Evolutionary conservation across 2,888 invertebrate genomes (phyloP), one percentile per base, ranked within the genome.

Genomic region (Andrena camellia): DNA sequence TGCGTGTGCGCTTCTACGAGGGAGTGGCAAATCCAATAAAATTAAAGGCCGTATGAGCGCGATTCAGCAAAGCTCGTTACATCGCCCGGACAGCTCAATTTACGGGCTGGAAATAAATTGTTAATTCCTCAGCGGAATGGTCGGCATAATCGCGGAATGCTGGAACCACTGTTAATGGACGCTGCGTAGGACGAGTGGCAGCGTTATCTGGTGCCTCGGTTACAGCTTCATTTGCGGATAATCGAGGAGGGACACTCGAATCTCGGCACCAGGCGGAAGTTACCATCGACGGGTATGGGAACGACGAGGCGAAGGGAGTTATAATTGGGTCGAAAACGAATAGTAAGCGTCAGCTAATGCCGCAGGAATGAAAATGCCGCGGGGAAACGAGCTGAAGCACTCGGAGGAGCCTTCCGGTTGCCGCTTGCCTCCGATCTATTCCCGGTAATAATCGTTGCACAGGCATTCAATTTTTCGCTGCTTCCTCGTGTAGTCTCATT

Each of bases 311-410:
- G 71, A 74, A 68, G 48, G 77, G 64, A 60, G 64, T 72, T 67
- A 75, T 81, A 86, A 86, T 84, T 84, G 64, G 71, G 81, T 59
- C 71, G 78, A 85, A 70, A 83, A 85, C 69, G 75, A 76, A 74
- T 76, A 35, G 68, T 57, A 76, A 50, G 71, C 66, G 66, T 3
- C 66, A 50, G 57, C 31, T 84, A 84, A 85, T 76, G 77, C 63
- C 50, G 62, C 10, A 31, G 74, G 67, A 67, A 77, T 63, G 78
- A 77, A 81, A 81, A 77, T 70, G 70, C 26, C 20, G 7, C 57
- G 48, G 26, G 68, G 75, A 74, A 81, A 78, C 62, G 78, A 59
- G 62, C 63, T 33, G 48, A 69, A 62, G 57, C 52, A 66, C 72
- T 82, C 80, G 83, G 63, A 63, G 72, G 26, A 63, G 66, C 70